Percentiles rank a stretch among this genome's conserved stretches.
Evolutionary conservation across 2,888 invertebrate genomes (phyloP).

Genomic region (Lampropteryx suffumata): DNA sequence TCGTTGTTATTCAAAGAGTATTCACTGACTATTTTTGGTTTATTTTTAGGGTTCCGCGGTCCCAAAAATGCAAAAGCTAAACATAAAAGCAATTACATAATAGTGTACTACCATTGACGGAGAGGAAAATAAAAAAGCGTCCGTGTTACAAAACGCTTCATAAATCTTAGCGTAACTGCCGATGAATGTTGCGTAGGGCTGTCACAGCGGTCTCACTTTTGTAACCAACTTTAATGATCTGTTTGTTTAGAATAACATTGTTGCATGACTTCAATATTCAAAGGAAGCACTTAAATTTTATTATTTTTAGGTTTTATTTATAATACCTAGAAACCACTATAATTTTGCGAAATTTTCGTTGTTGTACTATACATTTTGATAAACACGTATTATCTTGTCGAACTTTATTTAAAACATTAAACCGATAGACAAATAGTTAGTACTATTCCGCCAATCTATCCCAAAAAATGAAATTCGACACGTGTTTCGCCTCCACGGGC

Average conservation of each 20-base stretch:
- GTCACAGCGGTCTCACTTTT: conserved; percentile 9
- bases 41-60: conserved; percentile 7
- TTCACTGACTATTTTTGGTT: neutral
- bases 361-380: no score
- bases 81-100: conserved; percentile 35
- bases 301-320: neutral
- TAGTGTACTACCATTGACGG: conserved; percentile 41
- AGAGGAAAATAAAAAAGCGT: conserved; percentile 44
- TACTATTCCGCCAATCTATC: no score
- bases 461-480: no score
- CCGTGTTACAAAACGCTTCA: conserved; percentile 52
- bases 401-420: no score
- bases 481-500: no score
- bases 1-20: no score
- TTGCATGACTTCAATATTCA: conserved; percentile 6
- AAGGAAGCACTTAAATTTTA: neutral
- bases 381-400: no score
- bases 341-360: no score
- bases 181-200: conserved; percentile 26
- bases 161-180: conserved; percentile 56
- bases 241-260: conserved; percentile 14
- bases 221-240: conserved; percentile 9
- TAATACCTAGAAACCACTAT: no score
- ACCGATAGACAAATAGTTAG: no score
- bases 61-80: conserved; percentile 20